phyloP scores from a whole-genome alignment of 2,797 vertebrate species.

The Amblyopsis hoosieri region DNA sequence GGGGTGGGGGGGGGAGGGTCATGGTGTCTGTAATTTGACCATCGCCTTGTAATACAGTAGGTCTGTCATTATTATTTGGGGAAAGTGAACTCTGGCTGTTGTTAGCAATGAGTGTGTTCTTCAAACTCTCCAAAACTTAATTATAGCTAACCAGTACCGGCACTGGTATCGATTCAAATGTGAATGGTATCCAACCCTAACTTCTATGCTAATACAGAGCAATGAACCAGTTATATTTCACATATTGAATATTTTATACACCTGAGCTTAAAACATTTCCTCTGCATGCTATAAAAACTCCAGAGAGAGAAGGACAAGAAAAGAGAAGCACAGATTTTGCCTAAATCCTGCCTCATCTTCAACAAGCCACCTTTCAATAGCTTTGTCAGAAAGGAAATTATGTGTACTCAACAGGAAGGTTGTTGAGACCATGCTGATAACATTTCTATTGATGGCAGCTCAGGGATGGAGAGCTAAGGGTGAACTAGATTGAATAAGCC shows the following conservation, averaged over 20 bases:
- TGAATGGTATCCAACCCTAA: too few species aligned
- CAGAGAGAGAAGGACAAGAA: slow-evolving; percentile 24
- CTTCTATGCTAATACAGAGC: too few species aligned
- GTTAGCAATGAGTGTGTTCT: too few species aligned
- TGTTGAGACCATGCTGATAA: slow-evolving; percentile 50
- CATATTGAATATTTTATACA: slow-evolving; percentile 36
- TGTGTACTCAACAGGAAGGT: slow-evolving; percentile 38
- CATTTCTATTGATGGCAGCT: slow-evolving; percentile 53
- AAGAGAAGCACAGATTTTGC: slow-evolving; percentile 30
- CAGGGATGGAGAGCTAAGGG: slow-evolving; percentile 25
- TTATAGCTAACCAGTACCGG: too few species aligned
- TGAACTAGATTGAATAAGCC: slow-evolving; percentile 28
- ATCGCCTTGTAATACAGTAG: too few species aligned
- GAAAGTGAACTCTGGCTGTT: too few species aligned
- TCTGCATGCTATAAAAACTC: slow-evolving; percentile 19
- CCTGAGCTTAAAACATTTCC: slow-evolving; percentile 25
- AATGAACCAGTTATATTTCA: not conserved
- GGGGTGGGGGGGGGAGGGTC: too few species aligned
- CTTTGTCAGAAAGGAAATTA: slow-evolving; percentile 44
- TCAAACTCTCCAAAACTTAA: too few species aligned
- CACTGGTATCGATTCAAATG: too few species aligned
- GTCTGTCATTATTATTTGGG: too few species aligned
- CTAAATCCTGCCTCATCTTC: slow-evolving; percentile 46
- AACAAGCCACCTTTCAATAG: slow-evolving; percentile 42
- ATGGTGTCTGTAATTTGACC: too few species aligned